Percentiles rank a stretch among this genome's conserved stretches.
Evolutionary conservation across 2,113 vertebrate genomes (phyloP).

Genomic region (Macquaria australasica): DNA sequence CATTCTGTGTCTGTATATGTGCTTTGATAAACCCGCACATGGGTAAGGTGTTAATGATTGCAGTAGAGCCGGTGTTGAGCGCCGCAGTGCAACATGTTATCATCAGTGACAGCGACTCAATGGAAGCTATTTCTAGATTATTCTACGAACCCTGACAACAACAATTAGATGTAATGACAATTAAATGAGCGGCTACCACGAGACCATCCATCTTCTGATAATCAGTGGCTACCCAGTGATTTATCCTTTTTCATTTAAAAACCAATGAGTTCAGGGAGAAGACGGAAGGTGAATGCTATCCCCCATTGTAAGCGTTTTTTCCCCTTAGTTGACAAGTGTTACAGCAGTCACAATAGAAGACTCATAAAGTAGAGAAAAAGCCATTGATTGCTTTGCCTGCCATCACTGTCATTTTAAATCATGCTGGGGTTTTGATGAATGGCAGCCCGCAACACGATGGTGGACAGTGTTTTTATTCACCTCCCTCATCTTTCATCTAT

Average conservation of each 20-base stretch:
- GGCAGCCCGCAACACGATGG: conserved; percentile 5
- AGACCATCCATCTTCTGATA: conserved; percentile 28
- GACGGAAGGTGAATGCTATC: conserved; percentile 7
- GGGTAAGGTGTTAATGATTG: background rate
- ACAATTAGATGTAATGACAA: conserved; percentile 15
- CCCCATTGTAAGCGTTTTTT: background rate
- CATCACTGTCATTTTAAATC: conserved; percentile 61
- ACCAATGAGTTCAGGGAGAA: background rate
- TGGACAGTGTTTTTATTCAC: conserved; percentile 26
- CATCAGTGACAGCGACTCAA: background rate
- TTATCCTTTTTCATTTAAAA: conserved; percentile 33
- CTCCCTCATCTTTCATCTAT: conserved; percentile 34
- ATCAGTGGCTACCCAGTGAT: conserved; percentile 10
- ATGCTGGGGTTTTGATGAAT: conserved; percentile 53
- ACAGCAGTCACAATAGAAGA: conserved; percentile 52
- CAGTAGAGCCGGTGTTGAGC: background rate
- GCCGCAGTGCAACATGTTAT: background rate
- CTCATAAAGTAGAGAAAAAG: conserved; percentile 47
- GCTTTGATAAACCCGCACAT: background rate
- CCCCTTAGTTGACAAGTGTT: conserved; percentile 15
- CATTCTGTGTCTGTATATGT: background rate
- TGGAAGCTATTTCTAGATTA: background rate
- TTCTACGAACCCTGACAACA: conserved; percentile 33
- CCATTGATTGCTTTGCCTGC: conserved; percentile 55
- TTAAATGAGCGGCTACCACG: conserved; percentile 13